phyloP scores from a whole-genome alignment of 2,113 vertebrate genomes.

The Albula goreensis region DNA sequence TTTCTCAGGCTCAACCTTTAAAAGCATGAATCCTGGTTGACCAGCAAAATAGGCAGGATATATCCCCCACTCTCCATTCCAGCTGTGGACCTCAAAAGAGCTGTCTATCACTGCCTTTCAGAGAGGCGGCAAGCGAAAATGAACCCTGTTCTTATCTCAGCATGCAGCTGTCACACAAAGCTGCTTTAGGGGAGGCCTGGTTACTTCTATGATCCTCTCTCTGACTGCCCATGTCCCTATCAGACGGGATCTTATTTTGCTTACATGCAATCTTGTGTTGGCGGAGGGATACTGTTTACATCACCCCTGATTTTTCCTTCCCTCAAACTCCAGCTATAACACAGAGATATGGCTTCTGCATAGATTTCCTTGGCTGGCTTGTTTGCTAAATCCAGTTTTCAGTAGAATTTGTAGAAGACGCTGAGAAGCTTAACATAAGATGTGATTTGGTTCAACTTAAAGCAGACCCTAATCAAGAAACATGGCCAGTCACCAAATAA shows the following conservation, averaged over 20 bases:
- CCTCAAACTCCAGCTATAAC: too few species aligned
- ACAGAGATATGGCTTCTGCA: background rate
- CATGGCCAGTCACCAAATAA: background rate
- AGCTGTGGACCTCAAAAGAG: background rate
- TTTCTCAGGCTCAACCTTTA: background rate
- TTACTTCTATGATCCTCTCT: background rate
- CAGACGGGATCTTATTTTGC: too few species aligned
- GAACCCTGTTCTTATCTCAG: background rate
- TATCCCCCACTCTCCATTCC: background rate
- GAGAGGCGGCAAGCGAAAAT: background rate
- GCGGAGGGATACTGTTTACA: background rate
- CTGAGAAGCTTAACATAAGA: background rate
- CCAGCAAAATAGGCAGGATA: background rate
- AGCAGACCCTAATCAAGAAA: background rate
- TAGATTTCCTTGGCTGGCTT: background rate
- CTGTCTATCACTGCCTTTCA: background rate
- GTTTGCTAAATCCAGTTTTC: background rate
- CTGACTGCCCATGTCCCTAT: background rate
- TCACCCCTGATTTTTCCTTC: background rate
- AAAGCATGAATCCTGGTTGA: background rate
- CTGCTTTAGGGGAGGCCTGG: background rate
- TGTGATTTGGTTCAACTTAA: background rate
- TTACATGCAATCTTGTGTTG: too few species aligned
- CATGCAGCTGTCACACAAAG: slow-evolving; percentile 6
- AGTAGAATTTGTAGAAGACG: background rate